Evolutionary conservation across 2,888 invertebrate species (phyloP).

Genomic region (Venusia cambrica): DNA sequence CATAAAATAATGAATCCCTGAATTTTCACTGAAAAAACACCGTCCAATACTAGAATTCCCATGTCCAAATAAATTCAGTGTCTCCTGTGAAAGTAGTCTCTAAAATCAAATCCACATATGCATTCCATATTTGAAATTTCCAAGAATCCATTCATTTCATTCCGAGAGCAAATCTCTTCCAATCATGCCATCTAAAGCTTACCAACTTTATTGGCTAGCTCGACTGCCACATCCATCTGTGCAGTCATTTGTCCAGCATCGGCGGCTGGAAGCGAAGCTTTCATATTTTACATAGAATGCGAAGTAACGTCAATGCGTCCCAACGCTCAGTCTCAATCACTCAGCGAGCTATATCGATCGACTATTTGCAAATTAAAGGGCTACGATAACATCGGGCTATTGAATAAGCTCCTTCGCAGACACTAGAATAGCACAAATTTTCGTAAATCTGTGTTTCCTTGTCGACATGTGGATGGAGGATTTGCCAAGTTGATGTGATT

Average conservation of each 20-base stretch:
- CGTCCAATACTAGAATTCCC: too few species aligned
- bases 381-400: conserved; percentile 49
- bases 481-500: conserved; percentile 7
- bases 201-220: conserved; percentile 26
- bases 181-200: conserved; percentile 25
- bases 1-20: too few species aligned
- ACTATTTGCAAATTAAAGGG: conserved; percentile 69
- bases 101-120: conserved; percentile 21
- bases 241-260: conserved; percentile 40
- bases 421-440: conserved; percentile 20
- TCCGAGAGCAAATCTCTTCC: conserved; percentile 21
- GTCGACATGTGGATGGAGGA: conserved; percentile 8
- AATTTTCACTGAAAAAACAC: too few species aligned
- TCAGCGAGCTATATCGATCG: conserved; percentile 56
- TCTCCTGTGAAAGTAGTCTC: too few species aligned
- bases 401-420: conserved; percentile 24
- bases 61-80: conserved; percentile 1
- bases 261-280: conserved; percentile 49
- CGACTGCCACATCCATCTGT: conserved; percentile 55
- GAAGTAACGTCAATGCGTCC: conserved; percentile 60
- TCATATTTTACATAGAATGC: conserved; percentile 80
- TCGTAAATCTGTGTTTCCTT: conserved; percentile 8
- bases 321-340: conserved; percentile 69
- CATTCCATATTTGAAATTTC: conserved; percentile 19
- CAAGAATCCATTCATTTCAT: conserved; percentile 21